Conservation (phyloP, 1,140 invertebrate genomes). For the Neotoxoptera formosana region DNA sequence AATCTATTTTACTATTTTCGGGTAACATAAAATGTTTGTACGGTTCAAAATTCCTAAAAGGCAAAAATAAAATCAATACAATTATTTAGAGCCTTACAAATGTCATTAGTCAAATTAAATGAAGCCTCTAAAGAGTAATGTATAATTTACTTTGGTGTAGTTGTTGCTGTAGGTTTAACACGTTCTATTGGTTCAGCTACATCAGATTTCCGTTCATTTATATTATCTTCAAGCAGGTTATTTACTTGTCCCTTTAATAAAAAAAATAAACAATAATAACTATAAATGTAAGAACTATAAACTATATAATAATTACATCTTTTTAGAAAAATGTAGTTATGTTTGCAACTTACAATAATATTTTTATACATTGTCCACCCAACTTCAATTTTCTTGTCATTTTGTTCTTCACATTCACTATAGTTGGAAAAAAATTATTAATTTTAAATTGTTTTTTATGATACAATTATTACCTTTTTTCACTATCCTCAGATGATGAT, state of each 20-base stretch:
- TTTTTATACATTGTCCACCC: slow-evolving; percentile 60
- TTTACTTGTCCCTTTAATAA: slow-evolving; percentile 58
- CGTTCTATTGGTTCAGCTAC: slow-evolving; percentile 8
- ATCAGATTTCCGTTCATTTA: background rate
- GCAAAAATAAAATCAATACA: background rate
- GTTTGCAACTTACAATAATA: slow-evolving; percentile 58
- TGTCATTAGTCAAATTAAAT: background rate
- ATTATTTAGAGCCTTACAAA: background rate
- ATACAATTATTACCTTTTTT: background rate
- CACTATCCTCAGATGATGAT: slow-evolving; percentile 55
- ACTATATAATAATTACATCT: background rate
- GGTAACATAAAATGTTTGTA: slow-evolving; percentile 40
- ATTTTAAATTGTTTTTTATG: background rate
- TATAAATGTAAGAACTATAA: background rate
- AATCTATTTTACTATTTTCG: slow-evolving; percentile 52
- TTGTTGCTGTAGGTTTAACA: background rate
- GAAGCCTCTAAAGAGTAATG: background rate
- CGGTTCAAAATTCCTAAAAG: slow-evolving; percentile 32
- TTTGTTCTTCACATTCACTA: slow-evolving; percentile 41
- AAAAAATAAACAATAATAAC: background rate
- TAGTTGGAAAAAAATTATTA: background rate
- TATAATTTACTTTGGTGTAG: slow-evolving; percentile 31
- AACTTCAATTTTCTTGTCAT: slow-evolving; percentile 54
- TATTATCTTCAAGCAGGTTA: slow-evolving; percentile 56
- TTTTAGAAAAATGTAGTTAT: background rate